Evolutionary conservation across 2,113 vertebrate species (phyloP).

Genomic region (Etheostoma spectabile): DNA sequence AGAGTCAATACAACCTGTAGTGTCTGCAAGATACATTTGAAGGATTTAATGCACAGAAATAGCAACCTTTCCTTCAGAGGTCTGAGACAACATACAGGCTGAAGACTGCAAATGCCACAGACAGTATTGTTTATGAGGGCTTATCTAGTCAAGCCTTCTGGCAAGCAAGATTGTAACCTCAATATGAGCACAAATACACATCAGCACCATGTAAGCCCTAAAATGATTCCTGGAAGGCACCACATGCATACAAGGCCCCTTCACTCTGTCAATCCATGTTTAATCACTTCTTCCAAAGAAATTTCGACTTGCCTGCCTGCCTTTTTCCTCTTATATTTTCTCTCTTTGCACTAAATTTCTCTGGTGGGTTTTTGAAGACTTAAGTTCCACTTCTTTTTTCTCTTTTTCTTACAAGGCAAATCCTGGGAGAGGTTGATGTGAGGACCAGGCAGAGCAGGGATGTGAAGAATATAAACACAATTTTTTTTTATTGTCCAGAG

Average conservation of each 20-base stretch:
- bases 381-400: conserved; percentile 65
- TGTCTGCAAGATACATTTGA: conserved; percentile 40
- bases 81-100: conserved; percentile 34
- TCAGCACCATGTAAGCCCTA: conserved; percentile 73
- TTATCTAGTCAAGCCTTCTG: conserved; percentile 76
- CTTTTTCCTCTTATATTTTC: conserved; percentile 62
- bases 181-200: conserved; percentile 83
- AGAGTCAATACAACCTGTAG: conserved; percentile 50
- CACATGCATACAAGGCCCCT: conserved; percentile 57
- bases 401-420: conserved; percentile 80
- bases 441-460: conserved; percentile 84
- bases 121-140: conserved; percentile 81
- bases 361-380: conserved; percentile 70
- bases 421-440: conserved; percentile 81
- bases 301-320: conserved; percentile 62
- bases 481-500: conserved; percentile 88
- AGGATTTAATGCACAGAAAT: conserved; percentile 58
- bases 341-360: conserved; percentile 59
- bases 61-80: conserved; percentile 64
- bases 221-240: conserved; percentile 71
- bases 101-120: conserved; percentile 77
- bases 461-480: conserved; percentile 91
- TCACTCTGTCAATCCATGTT: conserved; percentile 71
- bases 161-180: conserved; percentile 76
- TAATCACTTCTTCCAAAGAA: conserved; percentile 74